Conservation (phyloP, 2,888 invertebrate species). For the Holacanthella duospinosa region DNA sequence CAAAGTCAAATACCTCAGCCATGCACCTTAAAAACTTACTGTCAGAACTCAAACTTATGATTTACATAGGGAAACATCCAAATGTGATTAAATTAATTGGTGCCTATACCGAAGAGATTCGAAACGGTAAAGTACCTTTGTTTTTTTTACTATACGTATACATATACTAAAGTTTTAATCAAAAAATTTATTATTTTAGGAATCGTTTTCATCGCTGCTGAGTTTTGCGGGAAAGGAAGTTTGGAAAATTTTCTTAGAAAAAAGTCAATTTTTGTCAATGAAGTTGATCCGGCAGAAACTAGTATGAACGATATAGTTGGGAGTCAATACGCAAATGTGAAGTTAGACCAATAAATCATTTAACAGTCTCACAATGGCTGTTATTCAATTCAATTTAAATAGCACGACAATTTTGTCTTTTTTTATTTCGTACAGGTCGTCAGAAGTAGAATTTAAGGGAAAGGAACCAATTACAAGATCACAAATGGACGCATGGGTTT, state of each 20-base stretch:
- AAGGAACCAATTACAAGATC: background rate
- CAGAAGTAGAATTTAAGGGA: too few relatives aligned
- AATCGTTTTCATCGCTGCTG: constrained; percentile 2
- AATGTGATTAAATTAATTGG: constrained; percentile 1
- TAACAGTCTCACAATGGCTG: too few relatives aligned
- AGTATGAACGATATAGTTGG: background rate
- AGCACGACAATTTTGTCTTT: too few relatives aligned
- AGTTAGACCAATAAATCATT: background rate
- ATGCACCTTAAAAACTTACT: background rate
- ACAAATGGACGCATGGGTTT: background rate
- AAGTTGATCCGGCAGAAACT: background rate
- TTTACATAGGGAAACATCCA: constrained; percentile 5
- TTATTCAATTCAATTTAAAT: too few relatives aligned
- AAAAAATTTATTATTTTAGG: background rate
- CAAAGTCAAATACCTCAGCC: background rate
- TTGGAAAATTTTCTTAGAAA: constrained; percentile 1
- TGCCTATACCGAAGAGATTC: constrained; percentile 1
- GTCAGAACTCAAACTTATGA: constrained; percentile 8
- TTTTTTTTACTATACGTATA: background rate
- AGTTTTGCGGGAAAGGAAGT: constrained; percentile 4
- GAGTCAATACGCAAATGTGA: background rate
- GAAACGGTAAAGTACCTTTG: background rate
- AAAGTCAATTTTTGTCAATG: background rate
- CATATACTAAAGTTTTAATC: background rate
- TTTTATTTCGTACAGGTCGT: too few relatives aligned